A percentile compares a stretch with the other conserved stretches of the same genome.
Conservation (phyloP, 2,888 invertebrate species). For the Anticlea derivata region DNA sequence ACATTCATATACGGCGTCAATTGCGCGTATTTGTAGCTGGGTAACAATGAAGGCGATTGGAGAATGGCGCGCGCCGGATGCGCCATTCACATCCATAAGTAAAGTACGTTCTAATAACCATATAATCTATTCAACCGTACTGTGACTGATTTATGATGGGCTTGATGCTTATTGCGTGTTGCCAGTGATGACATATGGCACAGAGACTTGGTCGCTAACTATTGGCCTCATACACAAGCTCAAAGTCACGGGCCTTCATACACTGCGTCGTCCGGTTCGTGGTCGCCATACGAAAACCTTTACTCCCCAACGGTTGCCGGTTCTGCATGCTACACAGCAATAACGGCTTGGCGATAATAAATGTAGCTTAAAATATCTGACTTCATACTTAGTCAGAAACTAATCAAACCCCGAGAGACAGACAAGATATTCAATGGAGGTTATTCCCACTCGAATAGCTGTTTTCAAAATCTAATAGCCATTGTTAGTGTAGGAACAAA, state of each 20-base stretch:
- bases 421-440: constrained; percentile 17
- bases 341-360: too few species aligned
- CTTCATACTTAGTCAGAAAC: neutral
- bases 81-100: neutral
- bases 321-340: too few species aligned
- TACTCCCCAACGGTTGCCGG: too few species aligned
- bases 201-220: too few species aligned
- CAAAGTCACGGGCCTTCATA: too few species aligned
- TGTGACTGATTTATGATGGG: too few species aligned
- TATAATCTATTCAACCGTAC: neutral
- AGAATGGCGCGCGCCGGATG: constrained; percentile 3
- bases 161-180: too few species aligned
- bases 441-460: constrained; percentile 16
- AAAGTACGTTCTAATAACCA: neutral
- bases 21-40: constrained; percentile 16
- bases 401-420: constrained; percentile 4
- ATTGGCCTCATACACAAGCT: too few species aligned
- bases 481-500: constrained; percentile 22
- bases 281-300: too few species aligned
- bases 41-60: constrained; percentile 18
- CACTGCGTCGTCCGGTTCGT: too few species aligned
- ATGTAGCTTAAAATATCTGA: too few species aligned
- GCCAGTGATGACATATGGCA: too few species aligned
- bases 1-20: constrained; percentile 12
- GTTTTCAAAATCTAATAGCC: constrained; percentile 20